Base-by-base conservation (phyloP, 2,888 invertebrate species). In the Lepidochitona cinerea region DNA sequence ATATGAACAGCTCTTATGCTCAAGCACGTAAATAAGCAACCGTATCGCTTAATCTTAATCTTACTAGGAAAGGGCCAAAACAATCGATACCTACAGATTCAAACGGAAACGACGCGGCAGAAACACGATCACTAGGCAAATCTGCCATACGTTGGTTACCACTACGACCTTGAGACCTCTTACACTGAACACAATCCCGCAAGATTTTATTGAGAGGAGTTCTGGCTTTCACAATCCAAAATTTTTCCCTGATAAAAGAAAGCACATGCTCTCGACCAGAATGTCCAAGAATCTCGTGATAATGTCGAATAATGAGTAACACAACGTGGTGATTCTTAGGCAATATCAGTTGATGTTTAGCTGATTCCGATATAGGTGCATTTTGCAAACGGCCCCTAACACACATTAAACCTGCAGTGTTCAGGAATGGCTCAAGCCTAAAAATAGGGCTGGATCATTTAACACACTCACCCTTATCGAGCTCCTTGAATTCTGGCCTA, bases 11-110 rank as follows among this genome's bases (percentile, higher is more conserved):
- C 69, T 29, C 75, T 29, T 1, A 26, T 52, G 26, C 67, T 33
- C n/a, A 74, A n/a, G 33, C 71, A 74, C 6, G 71, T 74, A 35
- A 74, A 74, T 29, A 74, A 12, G 68, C 74, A 74, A 23, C 74
- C 74, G 35, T 67, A 74, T 37, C 71, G 29, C 41, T 74, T 74
- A 14, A 67, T 68, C 33, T 26, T 1, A 26, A n/a, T 52, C 5
- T 66, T 18, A 74, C 71, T 14, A 37, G 14, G 26, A 74, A 68
- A 14, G 72, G 71, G 1, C 74, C 72, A 68, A 72, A 74, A 37
- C 35, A 72, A 36, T 74, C 74, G 37, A 72, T n/a, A 7, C 71
- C 74, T 33, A 41, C 66, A 32, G 1, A 37, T 29, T 49, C 7
- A 41, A 74, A 74, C 14, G 53, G 66, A 6, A 53, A 36, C 37